Evolutionary conservation across 1,140 invertebrate genomes (phyloP), one percentile per base, ranked within the genome.

Genomic region (Brachystomella parvula): DNA sequence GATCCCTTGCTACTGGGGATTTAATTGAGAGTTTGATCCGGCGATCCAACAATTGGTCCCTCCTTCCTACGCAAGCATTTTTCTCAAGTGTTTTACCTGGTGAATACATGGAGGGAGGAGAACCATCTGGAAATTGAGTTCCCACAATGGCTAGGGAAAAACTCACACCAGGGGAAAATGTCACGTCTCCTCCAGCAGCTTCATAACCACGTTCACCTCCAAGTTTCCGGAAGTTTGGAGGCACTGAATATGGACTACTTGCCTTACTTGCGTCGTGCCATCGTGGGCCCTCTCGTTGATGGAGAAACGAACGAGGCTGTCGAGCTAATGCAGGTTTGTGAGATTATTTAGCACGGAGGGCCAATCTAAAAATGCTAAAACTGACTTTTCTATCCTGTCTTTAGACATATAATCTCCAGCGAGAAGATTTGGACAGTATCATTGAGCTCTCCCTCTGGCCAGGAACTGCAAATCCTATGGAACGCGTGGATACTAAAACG

Each of bases 91-190:
- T 96, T 26, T 81, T 98, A 53, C 96, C 96, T 0, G 91, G 94
- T 0, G 83, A 88, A 72, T 79, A 85, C 32, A 85, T 98, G 83
- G 82, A 86, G 94, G 96, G 1, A 81, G 86, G 74, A 78, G 94
- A 26, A 9, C 56, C 79, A 1, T 82, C 83, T 0, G 87, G 89
- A 80, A n/a, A 89, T 96, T 12, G 85, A 89, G 73, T 99, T 99
- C 79, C 96, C 97, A 2, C 77, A 82, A 24, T 99, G 95, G 94
- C 84, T 99, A 32, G 97, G 96, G 0, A 94, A 94, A 78, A 93
- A 96, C 81, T 98, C 95, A 0, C 86, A 83, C 61, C 82, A 83
- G 60, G 86, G 79, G 69, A 96, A 96, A 80, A 84, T 89, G 74
- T 83, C 89, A 44, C 79, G 94, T 31, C 79, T 96, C n/a, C 78